Base-by-base conservation (phyloP, 2,888 invertebrate species). In the Ecliptopera silaceata region DNA sequence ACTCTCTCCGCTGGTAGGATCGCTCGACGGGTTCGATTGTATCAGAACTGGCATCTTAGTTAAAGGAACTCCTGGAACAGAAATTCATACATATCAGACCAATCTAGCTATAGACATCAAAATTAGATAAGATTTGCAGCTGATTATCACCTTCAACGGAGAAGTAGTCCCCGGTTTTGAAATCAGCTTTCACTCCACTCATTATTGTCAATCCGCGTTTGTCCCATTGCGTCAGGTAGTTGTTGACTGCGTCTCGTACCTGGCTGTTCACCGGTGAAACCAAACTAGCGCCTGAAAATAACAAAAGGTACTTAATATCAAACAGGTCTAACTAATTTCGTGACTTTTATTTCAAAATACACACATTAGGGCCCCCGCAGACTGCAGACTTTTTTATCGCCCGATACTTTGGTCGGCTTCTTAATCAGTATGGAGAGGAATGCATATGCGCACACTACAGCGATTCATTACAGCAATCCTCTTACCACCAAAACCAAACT, bases 211-310 rank as follows among this genome's bases (percentile, higher is more conserved):
- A 11, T 15, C 18, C n/a, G 11, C 32, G 8, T 4, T n/a, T 0
- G 6, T 13, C 50, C 50, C 10, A 22, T 34, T 13, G 42, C 1
- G 6, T 5, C 5, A 50, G 6, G 6, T 22, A 42, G 1, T 31
- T n/a, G 13, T 13, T 50, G 10, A 42, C 15, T 1, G 50, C 50
- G 6, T 32, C 34, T 6, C 50, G 50, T 22, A 50, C 2, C 31
- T 42, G 42, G n/a, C 32, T 22, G 32, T 31, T 50, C 2, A 22
- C 32, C 11, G 50, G 50, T 11, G 50, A 42, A 41, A 42, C 50
- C 11, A 50, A 8, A 12, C 3, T 15, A 12, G 15, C 17, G 3
- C 29, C 50, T 50, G 34, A 8, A 41, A 41, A 11, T 6, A 26
- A 26, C 6, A 26, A 26, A 6, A 6, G n/a, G n/a, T n/a, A n/a